phyloP scores from a whole-genome alignment of 2,797 vertebrate species.

The Gadopsis marmoratus region DNA sequence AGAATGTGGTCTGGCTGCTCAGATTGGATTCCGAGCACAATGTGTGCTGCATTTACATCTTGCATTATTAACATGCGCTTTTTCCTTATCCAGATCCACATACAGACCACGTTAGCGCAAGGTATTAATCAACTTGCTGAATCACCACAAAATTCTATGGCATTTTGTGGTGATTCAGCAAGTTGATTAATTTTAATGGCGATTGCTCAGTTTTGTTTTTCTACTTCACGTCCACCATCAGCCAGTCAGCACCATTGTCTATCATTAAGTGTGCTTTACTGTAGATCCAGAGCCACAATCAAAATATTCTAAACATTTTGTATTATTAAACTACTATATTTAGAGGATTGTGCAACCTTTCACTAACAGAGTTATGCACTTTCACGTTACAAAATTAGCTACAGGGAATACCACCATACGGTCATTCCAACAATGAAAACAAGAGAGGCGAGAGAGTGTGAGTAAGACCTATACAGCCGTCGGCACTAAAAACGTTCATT shows the following conservation, averaged over 20 bases:
- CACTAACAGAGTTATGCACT: background rate
- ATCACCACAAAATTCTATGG: too few species aligned
- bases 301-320: background rate
- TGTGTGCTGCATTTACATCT: too few species aligned
- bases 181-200: too few species aligned
- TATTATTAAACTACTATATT: background rate
- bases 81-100: background rate
- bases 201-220: too few species aligned
- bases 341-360: background rate
- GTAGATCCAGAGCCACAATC: background rate
- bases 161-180: too few species aligned
- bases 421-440: constrained; percentile 20
- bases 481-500: constrained; percentile 40
- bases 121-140: too few species aligned
- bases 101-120: background rate
- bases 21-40: too few species aligned
- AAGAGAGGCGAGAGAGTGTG: background rate
- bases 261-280: background rate
- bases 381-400: constrained; percentile 4
- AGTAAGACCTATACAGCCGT: constrained; percentile 6
- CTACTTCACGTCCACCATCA: background rate
- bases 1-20: too few species aligned
- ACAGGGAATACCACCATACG: background rate
- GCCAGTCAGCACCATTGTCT: background rate
- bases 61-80: too few species aligned